Percentiles rank a stretch among this genome's conserved stretches.
These are phyloP conservation scores for Danaus plexippus DNA, from an alignment of 1,140 invertebrate genomes.

Conservation along the genomic window DNA sequence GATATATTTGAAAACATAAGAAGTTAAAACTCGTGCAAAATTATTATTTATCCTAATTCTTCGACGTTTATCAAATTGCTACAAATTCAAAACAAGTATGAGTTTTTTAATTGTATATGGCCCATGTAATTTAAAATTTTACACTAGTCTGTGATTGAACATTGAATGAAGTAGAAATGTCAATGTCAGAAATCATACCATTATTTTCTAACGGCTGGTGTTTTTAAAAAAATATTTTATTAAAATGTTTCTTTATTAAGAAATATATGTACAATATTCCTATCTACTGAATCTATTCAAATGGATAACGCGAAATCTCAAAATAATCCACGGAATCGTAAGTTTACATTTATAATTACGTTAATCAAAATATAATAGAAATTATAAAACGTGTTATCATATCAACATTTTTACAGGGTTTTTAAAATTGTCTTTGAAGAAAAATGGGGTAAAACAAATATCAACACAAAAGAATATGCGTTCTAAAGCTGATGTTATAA, in stretches of 20 bases:
- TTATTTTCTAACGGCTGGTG: constrained; percentile 12
- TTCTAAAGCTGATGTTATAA: constrained; percentile 41
- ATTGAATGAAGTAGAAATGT: no score
- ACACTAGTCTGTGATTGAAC: no score
- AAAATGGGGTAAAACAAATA: constrained; percentile 34
- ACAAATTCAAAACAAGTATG: no score
- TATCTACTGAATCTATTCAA: constrained; percentile 9
- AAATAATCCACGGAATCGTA: constrained; percentile 34
- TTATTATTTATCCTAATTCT: no score
- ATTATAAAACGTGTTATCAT: no score
- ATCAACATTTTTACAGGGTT: constrained; percentile 35
- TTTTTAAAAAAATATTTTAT: constrained; percentile 12
- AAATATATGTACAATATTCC: constrained; percentile 7
- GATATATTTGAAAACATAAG: no score
- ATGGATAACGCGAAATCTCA: constrained; percentile 37
- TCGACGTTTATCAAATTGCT: no score
- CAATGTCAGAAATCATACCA: no score
- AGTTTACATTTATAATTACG: not conserved
- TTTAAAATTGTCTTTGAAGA: constrained; percentile 51
- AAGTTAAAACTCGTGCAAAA: no score
- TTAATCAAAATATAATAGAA: not conserved
- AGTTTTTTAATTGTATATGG: no score
- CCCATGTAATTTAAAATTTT: no score
- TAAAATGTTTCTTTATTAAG: constrained; percentile 1
- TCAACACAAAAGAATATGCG: constrained; percentile 30